Conservation (phyloP, 1,140 invertebrate genomes). For the Hydropsyche tenuis region DNA sequence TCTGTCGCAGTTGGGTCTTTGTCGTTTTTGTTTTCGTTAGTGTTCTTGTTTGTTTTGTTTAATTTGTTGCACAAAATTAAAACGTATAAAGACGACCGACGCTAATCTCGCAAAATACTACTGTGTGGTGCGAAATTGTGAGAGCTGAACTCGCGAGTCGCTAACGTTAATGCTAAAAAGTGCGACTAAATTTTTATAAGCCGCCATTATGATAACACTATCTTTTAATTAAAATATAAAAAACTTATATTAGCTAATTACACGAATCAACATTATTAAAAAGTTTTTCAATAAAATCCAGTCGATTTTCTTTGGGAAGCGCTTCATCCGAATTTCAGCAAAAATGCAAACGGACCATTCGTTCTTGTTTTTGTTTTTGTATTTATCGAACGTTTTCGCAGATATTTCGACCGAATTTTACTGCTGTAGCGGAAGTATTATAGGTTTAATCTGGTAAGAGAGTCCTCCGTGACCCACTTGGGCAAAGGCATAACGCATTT, state of each 20-base stretch:
- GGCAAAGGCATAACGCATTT: slow-evolving; percentile 12
- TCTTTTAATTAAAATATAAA: no score
- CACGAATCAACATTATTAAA: no score
- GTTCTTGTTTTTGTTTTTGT: neutral
- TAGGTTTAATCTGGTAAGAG: slow-evolving; percentile 17
- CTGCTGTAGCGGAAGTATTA: neutral
- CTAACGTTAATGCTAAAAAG: neutral
- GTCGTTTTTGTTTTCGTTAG: neutral
- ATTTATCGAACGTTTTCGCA: slow-evolving; percentile 6
- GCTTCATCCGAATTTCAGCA: no score
- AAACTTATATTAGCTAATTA: no score
- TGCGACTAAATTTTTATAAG: neutral
- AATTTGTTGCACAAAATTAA: slow-evolving; percentile 28
- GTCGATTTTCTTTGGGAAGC: no score
- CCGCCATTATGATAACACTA: no score
- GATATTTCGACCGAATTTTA: slow-evolving; percentile 18
- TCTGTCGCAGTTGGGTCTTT: neutral
- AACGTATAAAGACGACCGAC: slow-evolving; percentile 7
- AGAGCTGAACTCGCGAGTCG: neutral
- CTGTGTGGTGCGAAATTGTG: neutral
- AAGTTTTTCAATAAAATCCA: no score
- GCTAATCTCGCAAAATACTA: slow-evolving; percentile 11
- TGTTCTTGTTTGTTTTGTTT: neutral
- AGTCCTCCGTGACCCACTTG: slow-evolving; percentile 14
- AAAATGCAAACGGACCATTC: no score